Conservation (phyloP, 2,113 vertebrate genomes). For the Percopsis transmontana region DNA sequence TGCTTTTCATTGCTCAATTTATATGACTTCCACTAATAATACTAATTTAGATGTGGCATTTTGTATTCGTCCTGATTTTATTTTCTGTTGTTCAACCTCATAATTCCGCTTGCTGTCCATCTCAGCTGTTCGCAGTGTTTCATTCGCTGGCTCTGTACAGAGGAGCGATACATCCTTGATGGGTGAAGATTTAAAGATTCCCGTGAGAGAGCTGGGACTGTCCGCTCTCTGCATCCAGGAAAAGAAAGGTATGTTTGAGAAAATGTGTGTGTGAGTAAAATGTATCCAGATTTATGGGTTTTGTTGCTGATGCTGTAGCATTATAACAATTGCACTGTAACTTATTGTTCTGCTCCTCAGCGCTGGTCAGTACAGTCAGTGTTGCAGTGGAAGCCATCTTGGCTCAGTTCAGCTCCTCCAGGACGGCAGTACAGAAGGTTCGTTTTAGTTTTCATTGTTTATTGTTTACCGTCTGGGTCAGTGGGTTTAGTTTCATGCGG, state of each 20-base stretch:
- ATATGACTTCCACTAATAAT: constrained; percentile 34
- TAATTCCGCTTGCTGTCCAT: constrained; percentile 25
- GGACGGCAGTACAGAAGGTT: constrained; percentile 95
- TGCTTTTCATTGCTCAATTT: constrained; percentile 56
- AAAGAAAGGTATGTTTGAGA: constrained; percentile 80
- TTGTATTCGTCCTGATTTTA: constrained; percentile 21
- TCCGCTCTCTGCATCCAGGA: constrained; percentile 79
- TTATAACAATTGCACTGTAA: not conserved
- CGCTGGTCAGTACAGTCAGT: constrained; percentile 85
- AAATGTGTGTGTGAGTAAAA: not conserved
- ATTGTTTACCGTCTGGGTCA: not conserved
- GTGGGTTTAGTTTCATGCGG: not conserved
- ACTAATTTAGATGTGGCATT: constrained; percentile 29
- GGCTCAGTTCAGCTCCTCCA: constrained; percentile 87
- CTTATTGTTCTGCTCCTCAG: constrained; percentile 65
- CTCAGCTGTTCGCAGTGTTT: constrained; percentile 82
- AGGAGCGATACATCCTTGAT: constrained; percentile 75
- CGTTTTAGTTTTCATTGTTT: constrained; percentile 34
- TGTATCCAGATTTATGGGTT: too few species aligned
- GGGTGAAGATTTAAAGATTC: constrained; percentile 70
- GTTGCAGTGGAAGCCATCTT: constrained; percentile 90
- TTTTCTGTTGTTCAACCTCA: constrained; percentile 11
- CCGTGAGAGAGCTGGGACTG: constrained; percentile 62
- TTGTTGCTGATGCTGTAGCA: not conserved
- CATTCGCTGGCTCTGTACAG: constrained; percentile 78